Evolutionary conservation across 1,140 invertebrate genomes (phyloP).

Genomic region (Whitmania pigra): DNA sequence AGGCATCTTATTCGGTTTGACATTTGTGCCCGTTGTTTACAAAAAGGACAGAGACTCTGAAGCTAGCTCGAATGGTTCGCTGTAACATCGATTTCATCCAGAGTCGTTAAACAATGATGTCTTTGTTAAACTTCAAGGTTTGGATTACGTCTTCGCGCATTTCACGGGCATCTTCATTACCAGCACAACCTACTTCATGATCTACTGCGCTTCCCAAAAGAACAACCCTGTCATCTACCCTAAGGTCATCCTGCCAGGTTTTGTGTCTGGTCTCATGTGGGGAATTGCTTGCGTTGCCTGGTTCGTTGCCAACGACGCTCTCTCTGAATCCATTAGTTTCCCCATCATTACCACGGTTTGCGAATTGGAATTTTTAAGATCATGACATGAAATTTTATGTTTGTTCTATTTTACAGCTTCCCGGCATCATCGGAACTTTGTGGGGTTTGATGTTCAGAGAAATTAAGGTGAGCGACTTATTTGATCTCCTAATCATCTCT

Average conservation of each 20-base stretch:
- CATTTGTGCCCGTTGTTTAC: conserved; percentile 41
- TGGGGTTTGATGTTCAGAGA: conserved; percentile 36
- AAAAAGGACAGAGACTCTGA: conserved; percentile 35
- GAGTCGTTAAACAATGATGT: too few relatives aligned
- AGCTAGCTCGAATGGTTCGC: conserved; percentile 31
- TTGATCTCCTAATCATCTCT: too few relatives aligned
- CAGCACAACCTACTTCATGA: conserved; percentile 39
- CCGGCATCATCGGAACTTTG: conserved; percentile 33
- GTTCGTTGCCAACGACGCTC: conserved; percentile 42
- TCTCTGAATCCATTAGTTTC: conserved; percentile 42
- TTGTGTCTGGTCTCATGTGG: conserved; percentile 44
- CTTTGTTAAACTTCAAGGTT: conserved; percentile 27
- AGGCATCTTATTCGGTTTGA: conserved; percentile 42
- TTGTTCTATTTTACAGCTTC: conserved; percentile 25
- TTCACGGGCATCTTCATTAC: conserved; percentile 43
- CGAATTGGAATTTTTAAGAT: not conserved
- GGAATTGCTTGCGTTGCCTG: conserved; percentile 39
- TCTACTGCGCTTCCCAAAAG: conserved; percentile 37
- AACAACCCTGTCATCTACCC: conserved; percentile 41
- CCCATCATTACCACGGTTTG: conserved; percentile 39
- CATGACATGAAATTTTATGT: not conserved
- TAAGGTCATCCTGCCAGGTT: conserved; percentile 39
- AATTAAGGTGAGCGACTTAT: conserved; percentile 31
- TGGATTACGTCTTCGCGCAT: conserved; percentile 45
- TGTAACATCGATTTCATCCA: not conserved